phyloP scores from a whole-genome alignment of 2,113 vertebrate genomes.

The Poecile atricapillus region DNA sequence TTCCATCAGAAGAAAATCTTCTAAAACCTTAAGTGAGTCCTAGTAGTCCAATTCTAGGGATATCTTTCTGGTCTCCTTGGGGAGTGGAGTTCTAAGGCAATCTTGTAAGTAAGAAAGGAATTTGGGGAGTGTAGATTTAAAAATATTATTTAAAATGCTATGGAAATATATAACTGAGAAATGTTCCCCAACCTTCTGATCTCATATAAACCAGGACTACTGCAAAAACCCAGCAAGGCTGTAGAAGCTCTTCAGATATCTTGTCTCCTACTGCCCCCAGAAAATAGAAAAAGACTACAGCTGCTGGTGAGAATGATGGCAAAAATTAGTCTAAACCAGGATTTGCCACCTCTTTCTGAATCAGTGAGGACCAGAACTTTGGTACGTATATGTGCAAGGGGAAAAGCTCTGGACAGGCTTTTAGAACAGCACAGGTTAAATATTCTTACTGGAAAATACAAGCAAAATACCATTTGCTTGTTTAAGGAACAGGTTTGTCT shows the following conservation, averaged over 20 bases:
- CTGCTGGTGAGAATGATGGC: slow-evolving; percentile 84
- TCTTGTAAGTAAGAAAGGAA: neutral
- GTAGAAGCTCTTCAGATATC: slow-evolving; percentile 83
- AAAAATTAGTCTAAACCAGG: slow-evolving; percentile 76
- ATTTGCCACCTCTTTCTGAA: slow-evolving; percentile 81
- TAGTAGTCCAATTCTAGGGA: neutral
- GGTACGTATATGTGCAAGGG: slow-evolving; percentile 60
- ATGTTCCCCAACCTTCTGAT: neutral
- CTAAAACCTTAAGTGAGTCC: neutral
- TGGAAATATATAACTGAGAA: neutral
- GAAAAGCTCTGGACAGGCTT: neutral
- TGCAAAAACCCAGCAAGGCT: slow-evolving; percentile 72
- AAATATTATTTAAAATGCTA: neutral
- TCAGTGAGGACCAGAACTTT: slow-evolving; percentile 76
- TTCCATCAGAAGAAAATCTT: neutral
- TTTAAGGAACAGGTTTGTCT: neutral
- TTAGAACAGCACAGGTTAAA: neutral
- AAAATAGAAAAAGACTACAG: slow-evolving; percentile 82
- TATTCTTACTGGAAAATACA: neutral
- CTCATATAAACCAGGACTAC: slow-evolving; percentile 62
- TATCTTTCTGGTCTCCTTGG: neutral
- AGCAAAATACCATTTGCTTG: neutral
- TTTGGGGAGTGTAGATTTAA: neutral
- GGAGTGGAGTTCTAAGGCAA: neutral
- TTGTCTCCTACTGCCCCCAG: slow-evolving; percentile 82